phyloP scores from a whole-genome alignment of 1,140 invertebrate genomes.

The Anastatus disparis region DNA sequence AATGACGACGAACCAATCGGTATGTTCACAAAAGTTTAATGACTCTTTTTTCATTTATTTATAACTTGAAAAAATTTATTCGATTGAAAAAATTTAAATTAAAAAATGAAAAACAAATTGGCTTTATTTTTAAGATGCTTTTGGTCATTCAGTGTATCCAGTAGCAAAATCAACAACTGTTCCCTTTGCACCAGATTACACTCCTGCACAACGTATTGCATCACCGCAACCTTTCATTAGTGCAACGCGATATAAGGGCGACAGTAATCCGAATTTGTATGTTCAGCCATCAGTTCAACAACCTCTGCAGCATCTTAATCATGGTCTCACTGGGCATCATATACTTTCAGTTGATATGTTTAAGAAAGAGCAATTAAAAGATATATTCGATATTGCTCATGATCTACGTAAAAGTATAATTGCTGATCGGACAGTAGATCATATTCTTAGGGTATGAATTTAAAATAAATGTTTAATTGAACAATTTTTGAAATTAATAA shows the following conservation, averaged over 20 bases:
- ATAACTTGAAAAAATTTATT: neutral
- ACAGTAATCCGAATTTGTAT: constrained; percentile 54
- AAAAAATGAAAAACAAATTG: neutral
- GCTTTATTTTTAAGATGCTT: constrained; percentile 20
- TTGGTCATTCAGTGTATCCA: constrained; percentile 18
- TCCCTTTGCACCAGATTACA: constrained; percentile 46
- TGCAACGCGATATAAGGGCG: constrained; percentile 57
- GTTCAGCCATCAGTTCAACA: constrained; percentile 31
- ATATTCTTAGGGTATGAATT: constrained; percentile 79
- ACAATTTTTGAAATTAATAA: neutral
- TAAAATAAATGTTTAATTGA: no score
- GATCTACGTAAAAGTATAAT: constrained; percentile 82
- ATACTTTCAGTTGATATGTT: constrained; percentile 89
- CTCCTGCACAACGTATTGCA: constrained; percentile 42
- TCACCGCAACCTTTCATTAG: constrained; percentile 61
- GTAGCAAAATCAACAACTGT: constrained; percentile 45
- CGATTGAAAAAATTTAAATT: neutral
- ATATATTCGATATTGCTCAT: constrained; percentile 94
- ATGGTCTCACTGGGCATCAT: constrained; percentile 81
- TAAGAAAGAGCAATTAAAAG: constrained; percentile 89
- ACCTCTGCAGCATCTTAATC: constrained; percentile 47
- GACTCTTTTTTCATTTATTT: constrained; percentile 7
- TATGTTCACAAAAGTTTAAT: no score
- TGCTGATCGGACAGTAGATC: constrained; percentile 86
- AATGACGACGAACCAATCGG: constrained; percentile 54